Percentiles rank a stretch among this genome's conserved stretches.
Conservation (phyloP, 2,888 invertebrate genomes). For the Automeris io region DNA sequence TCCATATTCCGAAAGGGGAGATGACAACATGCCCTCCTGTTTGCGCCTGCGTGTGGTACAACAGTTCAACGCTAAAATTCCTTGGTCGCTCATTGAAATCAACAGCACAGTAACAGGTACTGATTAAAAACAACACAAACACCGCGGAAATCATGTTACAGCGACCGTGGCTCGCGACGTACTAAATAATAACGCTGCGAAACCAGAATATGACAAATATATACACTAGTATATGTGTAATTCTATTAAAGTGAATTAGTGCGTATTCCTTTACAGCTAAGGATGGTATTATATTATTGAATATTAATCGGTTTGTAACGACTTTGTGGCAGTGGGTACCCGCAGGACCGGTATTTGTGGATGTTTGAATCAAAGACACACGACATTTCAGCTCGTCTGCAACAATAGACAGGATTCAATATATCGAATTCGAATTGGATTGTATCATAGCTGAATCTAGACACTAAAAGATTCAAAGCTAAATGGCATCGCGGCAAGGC, state of each 20-base stretch:
- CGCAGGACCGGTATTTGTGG: neutral
- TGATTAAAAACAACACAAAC: conserved; percentile 35
- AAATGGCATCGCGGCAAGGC: too few species aligned
- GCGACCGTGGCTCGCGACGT: conserved; percentile 31
- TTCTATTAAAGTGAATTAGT: conserved; percentile 1
- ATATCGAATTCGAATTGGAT: neutral
- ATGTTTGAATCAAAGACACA: neutral
- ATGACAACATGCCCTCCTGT: conserved; percentile 61
- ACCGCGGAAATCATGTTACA: conserved; percentile 42
- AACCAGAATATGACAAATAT: conserved; percentile 42
- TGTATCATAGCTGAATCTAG: neutral
- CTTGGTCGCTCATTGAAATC: conserved; percentile 59
- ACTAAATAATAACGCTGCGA: conserved; percentile 48
- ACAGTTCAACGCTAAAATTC: conserved; percentile 60
- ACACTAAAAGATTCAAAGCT: neutral
- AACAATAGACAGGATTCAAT: neutral
- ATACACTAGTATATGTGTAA: conserved; percentile 23
- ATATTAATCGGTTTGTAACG: neutral
- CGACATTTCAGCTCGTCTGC: neutral
- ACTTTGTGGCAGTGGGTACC: neutral
- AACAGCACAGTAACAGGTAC: conserved; percentile 41
- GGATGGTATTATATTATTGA: conserved; percentile 4
- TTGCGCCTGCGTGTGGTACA: conserved; percentile 54
- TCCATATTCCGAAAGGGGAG: conserved; percentile 71
- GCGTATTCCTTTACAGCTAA: conserved; percentile 12